Conservation (phyloP, 2,113 vertebrate species). For the Phylloscopus whistleri region DNA sequence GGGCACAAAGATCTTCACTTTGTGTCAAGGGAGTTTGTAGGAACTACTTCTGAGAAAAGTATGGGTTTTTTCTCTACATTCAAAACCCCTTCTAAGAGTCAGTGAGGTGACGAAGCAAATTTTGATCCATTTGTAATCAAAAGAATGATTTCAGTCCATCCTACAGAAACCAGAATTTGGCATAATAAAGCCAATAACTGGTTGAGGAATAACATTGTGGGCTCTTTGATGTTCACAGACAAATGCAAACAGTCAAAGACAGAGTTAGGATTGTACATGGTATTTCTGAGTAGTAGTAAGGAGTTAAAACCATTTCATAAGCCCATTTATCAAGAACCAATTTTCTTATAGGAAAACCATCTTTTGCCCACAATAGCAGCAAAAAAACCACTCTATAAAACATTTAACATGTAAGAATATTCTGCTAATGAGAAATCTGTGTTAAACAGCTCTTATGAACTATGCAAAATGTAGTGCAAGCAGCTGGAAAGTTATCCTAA, state of each 20-base stretch:
- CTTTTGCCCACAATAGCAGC: not conserved
- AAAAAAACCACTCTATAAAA: not conserved
- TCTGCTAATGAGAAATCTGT: not conserved
- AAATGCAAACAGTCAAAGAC: not conserved
- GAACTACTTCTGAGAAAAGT: not conserved
- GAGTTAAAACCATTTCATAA: not conserved
- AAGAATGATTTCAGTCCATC: not conserved
- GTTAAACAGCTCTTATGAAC: not conserved
- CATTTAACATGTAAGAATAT: not conserved
- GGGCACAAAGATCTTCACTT: not conserved
- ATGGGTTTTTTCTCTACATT: not conserved
- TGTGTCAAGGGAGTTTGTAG: not conserved
- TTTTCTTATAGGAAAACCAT: not conserved
- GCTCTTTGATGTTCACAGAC: not conserved
- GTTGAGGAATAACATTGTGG: not conserved
- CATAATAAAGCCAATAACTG: conserved; percentile 11
- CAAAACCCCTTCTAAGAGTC: not conserved
- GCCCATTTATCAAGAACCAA: not conserved
- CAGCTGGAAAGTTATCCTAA: not conserved
- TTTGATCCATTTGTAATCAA: not conserved
- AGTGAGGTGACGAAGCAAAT: not conserved
- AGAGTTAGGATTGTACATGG: not conserved
- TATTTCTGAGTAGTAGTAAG: not conserved
- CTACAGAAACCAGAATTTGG: not conserved
- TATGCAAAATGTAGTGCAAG: not conserved